A percentile compares a stretch with the other conserved stretches of the same genome.
These are phyloP conservation scores for Zaprionus ghesquierei DNA, from an alignment of 1,140 invertebrate species.

Conservation along the genomic window DNA sequence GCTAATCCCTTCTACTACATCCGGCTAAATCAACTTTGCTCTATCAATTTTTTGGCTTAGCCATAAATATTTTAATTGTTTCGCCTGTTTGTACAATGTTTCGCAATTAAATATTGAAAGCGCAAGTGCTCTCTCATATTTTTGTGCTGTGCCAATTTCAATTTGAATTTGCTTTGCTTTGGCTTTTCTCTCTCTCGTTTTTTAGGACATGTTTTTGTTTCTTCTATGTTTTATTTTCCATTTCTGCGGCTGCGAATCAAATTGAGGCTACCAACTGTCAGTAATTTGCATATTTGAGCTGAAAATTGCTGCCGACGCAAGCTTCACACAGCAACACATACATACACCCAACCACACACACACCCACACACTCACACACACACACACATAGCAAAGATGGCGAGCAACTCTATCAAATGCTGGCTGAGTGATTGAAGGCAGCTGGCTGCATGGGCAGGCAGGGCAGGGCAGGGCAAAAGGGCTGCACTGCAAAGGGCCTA, in stretches of 20 bases:
- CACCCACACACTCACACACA: conserved; percentile 1
- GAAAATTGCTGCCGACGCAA: conserved; percentile 55
- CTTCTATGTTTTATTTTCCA: conserved; percentile 37
- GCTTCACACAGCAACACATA: conserved; percentile 2
- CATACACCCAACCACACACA: conserved; percentile 8
- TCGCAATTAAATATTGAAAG: conserved; percentile 71
- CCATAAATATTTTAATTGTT: not conserved
- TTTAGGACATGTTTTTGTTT: conserved; percentile 32
- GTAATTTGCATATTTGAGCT: conserved; percentile 74
- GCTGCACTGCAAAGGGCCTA: not conserved
- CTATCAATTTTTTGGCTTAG: not conserved
- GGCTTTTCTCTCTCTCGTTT: conserved; percentile 22
- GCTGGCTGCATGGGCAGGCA: not conserved
- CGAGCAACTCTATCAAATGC: conserved; percentile 37
- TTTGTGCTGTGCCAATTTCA: conserved; percentile 59
- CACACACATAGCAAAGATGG: conserved; percentile 16
- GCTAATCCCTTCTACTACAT: not conserved
- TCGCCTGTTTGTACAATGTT: conserved; percentile 7
- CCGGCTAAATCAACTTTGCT: not conserved
- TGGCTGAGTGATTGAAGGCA: conserved; percentile 47
- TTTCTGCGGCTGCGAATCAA: conserved; percentile 61
- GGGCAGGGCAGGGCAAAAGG: not conserved
- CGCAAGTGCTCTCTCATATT: conserved; percentile 48
- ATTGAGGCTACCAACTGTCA: conserved; percentile 74
- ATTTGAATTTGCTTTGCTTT: conserved; percentile 19